Evolutionary conservation across 37 sponge, comb jelly and placozoan species (phyloP), one percentile per base, ranked within the genome.

Genomic region (Ephydatia muelleri): DNA sequence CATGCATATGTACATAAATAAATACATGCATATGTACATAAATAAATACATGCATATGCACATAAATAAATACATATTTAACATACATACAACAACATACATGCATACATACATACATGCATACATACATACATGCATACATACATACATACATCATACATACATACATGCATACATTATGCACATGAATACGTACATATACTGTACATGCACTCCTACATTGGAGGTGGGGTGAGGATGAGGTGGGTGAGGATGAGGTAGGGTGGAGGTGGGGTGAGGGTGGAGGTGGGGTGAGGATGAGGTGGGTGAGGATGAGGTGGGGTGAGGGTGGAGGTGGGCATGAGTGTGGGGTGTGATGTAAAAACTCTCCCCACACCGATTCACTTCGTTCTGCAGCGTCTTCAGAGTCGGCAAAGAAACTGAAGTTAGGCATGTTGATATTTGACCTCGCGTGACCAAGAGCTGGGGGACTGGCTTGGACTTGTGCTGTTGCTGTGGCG

Each of bases 91-190:
- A n/a, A 49, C 43, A n/a, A 77, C 21, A 13, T 13, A 23, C 35
- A 27, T 9, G 35, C 75, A 74, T 5, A 65, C 80, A 65, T 36
- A 57, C 30, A 57, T 16, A 14, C 19, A 57, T 57, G 16, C 19
- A 14, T 21, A 57, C 19, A 57, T 57, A 57, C 77, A 38, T 38
- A n/a, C 26, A 29, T 36, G 8, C 12, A 9, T 38, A 36, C 19
- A 57, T 43, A 43, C 43, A 43, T 43, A 43, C 43, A 76, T 16
- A 71, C 72, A 71, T n/a, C 72, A 71, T 11, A 28, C 75, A 43
- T 34, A 73, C 75, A 73, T 34, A 73, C 31, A 73, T 34, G 16
- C 75, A 73, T 34, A 73, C 35, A 73, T 34, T 5, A 38, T 26
- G 35, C 40, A 33, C 76, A 37, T 1, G 21, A 19, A 36, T 76